A percentile compares a stretch with the other conserved stretches of the same genome.
Conservation (phyloP, 53 echinoderm and acorn worm genomes). For the Echinometra lucunter region DNA sequence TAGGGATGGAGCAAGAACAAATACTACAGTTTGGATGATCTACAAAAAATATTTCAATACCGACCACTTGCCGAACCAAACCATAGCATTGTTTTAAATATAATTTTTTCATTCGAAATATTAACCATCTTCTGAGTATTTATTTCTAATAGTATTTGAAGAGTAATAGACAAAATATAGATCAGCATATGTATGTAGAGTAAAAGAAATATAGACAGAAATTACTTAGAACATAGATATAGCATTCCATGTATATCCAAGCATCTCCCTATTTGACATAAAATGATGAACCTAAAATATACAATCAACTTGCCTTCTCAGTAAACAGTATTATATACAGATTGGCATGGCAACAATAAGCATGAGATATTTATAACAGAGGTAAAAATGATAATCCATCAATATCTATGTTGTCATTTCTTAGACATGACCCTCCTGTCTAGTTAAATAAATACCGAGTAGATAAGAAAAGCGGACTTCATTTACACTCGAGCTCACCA, state of each 20-base stretch:
- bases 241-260: neutral
- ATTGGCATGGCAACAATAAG: conserved; percentile 42
- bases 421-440: neutral
- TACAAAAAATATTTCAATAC: no score
- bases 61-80: neutral
- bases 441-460: neutral
- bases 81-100: neutral
- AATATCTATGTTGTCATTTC: neutral
- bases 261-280: neutral
- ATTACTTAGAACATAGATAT: neutral
- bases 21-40: no score
- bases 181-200: neutral
- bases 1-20: no score
- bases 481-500: neutral
- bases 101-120: neutral
- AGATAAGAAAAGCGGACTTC: neutral
- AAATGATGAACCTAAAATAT: conserved; percentile 38
- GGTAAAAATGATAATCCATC: neutral
- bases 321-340: conserved; percentile 20
- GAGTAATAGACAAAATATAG: neutral
- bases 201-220: neutral
- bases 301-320: conserved; percentile 30
- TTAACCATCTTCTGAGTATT: neutral
- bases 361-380: neutral
- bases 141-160: neutral